Conservation (phyloP, 2,797 vertebrate species). For the Fratercula arctica region DNA sequence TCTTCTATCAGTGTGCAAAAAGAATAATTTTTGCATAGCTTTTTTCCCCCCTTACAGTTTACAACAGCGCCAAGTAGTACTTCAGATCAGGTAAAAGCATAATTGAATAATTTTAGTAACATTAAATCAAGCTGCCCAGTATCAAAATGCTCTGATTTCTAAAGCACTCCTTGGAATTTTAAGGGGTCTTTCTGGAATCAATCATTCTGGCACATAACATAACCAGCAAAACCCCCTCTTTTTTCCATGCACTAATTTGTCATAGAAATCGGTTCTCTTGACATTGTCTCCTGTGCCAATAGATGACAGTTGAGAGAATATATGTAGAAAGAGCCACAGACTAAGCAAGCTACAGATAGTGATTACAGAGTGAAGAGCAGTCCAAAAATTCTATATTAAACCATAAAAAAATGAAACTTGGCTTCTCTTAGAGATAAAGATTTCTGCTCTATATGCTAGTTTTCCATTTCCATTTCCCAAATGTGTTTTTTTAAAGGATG, state of each 20-base stretch:
- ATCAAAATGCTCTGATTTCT: constrained; percentile 23
- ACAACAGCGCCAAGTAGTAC: background rate
- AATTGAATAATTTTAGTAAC: background rate
- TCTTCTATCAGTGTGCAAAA: background rate
- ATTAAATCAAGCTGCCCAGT: background rate
- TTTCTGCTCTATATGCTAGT: background rate
- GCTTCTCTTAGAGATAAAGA: constrained; percentile 7
- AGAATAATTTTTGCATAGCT: background rate
- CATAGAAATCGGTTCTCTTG: constrained; percentile 29
- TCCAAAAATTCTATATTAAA: constrained; percentile 41
- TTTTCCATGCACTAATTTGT: constrained; percentile 26
- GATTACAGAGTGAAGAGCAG: constrained; percentile 10
- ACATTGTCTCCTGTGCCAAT: constrained; percentile 21
- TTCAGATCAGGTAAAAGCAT: background rate
- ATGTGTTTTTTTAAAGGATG: background rate
- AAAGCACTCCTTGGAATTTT: constrained; percentile 13
- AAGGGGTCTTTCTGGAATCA: constrained; percentile 33
- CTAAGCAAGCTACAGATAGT: constrained; percentile 18
- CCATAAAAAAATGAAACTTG: background rate
- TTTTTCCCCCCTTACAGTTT: background rate
- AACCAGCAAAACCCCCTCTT: background rate
- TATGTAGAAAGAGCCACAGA: constrained; percentile 23
- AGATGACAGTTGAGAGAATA: constrained; percentile 4
- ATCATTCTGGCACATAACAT: constrained; percentile 12
- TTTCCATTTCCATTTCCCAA: constrained; percentile 11